These are phyloP conservation scores for Ericerus pela DNA, from an alignment of 1,140 invertebrate species.

Conservation along the genomic window DNA sequence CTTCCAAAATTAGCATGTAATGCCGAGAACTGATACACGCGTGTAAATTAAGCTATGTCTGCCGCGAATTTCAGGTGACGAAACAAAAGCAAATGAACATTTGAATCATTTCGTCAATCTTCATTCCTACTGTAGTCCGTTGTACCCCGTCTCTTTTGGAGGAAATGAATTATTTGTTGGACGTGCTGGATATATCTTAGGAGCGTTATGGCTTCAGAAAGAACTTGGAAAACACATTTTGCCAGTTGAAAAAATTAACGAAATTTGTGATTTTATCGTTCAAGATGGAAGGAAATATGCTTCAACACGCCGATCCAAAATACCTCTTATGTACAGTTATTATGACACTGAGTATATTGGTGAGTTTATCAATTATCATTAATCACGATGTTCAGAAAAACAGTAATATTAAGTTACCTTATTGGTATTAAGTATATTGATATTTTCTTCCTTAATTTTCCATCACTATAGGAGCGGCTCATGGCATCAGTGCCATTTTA, in stretches of 20 bases:
- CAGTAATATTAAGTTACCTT: neutral
- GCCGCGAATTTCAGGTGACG: neutral
- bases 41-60: neutral
- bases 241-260: conserved; percentile 37
- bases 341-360: conserved; percentile 69
- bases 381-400: neutral
- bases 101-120: neutral
- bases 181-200: conserved; percentile 59
- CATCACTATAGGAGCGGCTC: conserved; percentile 48
- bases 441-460: neutral
- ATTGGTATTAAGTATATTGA: neutral
- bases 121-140: neutral
- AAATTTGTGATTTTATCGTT: conserved; percentile 50
- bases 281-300: conserved; percentile 53
- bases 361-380: conserved; percentile 22
- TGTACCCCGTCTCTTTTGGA: conserved; percentile 34
- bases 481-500: conserved; percentile 51
- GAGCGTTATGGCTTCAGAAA: conserved; percentile 52
- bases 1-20: too few species aligned
- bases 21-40: too few species aligned
- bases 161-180: conserved; percentile 74
- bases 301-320: conserved; percentile 36
- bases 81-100: neutral
- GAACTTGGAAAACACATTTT: conserved; percentile 38
- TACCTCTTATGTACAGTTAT: conserved; percentile 71